Conservation (phyloP, 2,113 vertebrate genomes). For the Terrapene triunguis region DNA sequence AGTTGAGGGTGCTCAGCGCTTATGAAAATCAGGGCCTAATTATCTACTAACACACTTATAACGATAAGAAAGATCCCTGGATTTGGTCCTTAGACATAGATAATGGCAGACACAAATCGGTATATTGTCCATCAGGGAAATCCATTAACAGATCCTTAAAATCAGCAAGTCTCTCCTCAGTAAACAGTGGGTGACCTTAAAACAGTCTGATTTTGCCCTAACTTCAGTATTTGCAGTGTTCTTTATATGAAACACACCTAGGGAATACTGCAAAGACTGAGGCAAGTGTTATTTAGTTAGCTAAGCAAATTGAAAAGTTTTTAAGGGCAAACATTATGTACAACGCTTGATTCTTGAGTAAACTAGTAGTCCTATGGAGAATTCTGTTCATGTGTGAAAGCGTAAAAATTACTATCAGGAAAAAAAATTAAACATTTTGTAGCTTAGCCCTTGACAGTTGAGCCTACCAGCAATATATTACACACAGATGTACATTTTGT, state of each 20-base stretch:
- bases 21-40: background rate
- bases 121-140: background rate
- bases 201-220: background rate
- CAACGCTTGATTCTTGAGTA: background rate
- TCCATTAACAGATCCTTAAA: background rate
- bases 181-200: background rate
- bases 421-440: conserved; percentile 18
- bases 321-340: conserved; percentile 25
- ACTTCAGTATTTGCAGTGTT: background rate
- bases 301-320: background rate
- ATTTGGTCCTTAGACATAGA: background rate
- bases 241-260: background rate
- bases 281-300: background rate
- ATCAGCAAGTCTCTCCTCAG: background rate
- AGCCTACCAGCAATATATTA: conserved; percentile 60
- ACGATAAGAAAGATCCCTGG: background rate
- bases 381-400: conserved; percentile 48
- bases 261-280: background rate
- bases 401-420: conserved; percentile 33
- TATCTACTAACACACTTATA: background rate
- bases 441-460: conserved; percentile 45
- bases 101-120: background rate
- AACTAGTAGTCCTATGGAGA: background rate
- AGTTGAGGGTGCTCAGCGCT: background rate
- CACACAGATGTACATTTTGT: conserved; percentile 72